phyloP scores from a whole-genome alignment of 2,797 vertebrate species.

The Halcyon leucocephala region DNA sequence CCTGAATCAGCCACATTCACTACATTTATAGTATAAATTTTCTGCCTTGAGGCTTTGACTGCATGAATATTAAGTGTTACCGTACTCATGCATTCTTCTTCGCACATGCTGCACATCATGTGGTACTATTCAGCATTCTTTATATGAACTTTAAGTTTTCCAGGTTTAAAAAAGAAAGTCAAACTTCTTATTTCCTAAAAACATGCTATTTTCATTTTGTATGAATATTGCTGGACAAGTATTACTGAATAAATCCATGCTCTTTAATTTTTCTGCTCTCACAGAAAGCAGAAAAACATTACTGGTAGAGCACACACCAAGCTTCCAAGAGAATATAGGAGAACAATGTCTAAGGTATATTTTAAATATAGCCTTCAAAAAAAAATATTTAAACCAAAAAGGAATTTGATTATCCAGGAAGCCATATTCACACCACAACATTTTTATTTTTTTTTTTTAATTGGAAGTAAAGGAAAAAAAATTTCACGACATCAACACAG shows the following conservation, averaged over 20 bases:
- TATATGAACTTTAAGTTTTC: neutral
- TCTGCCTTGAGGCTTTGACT: neutral
- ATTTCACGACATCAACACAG: neutral
- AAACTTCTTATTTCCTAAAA: neutral
- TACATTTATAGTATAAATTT: neutral
- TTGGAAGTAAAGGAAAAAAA: neutral
- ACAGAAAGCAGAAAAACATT: neutral
- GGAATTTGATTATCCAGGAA: neutral
- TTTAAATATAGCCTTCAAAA: neutral
- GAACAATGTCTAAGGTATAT: neutral
- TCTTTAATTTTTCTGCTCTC: neutral
- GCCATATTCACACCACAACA: fast-evolving
- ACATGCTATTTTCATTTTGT: neutral
- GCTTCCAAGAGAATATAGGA: neutral
- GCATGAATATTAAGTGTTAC: neutral
- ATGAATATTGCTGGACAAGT: neutral
- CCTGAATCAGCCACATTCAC: neutral
- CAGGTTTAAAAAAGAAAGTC: neutral
- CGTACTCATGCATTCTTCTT: neutral
- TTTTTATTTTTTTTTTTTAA: too few species aligned
- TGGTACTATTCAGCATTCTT: neutral
- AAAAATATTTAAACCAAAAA: neutral
- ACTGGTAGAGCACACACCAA: neutral
- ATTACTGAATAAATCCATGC: neutral
- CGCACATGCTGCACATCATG: neutral